Evolutionary conservation across 2,797 vertebrate species (phyloP), one percentile per base, ranked within the genome.

Genomic region (Crypturellus tataupa): DNA sequence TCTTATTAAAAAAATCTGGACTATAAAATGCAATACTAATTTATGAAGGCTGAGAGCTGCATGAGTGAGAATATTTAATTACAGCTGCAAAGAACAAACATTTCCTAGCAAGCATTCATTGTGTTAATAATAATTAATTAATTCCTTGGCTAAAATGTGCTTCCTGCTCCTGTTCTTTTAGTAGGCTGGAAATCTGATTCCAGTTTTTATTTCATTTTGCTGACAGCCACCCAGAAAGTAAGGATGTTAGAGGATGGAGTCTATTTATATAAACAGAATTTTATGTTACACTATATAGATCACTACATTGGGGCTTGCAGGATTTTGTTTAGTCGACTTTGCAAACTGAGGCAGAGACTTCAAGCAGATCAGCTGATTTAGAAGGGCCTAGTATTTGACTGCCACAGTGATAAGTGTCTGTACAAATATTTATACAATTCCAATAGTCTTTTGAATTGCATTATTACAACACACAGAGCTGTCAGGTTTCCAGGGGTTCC

Each of bases 361-460:
- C 90, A 89, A 92, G 91, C 83, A 6, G 42, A 70, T 92, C 81
- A 73, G 85, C 93, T 88, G 93, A 63, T 91, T 95, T 76, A 18
- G 90, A 77, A 90, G 93, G 87, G 95, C 90, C 17, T 25, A 75
- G 84, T 95, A 94, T 93, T 93, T 72, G 96, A 95, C 95, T 84
- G 90, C 93, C 80, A 25, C 96, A 80, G 94, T 51, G 93, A 97
- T 97, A 97, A 97, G 94, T 94, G 95, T 97, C 97, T 97, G 87
- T 97, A 91, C 97, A 97, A 97, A 97, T 97, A 97, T 98, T 98
- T 97, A 96, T 95, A 95, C 90, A 96, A 90, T 95, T 95, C 95
- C 25, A 67, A 95, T 97, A 91, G 95, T 94, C 94, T 92, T 96
- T 87, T 89, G 94, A 94, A 96, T 96, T 93, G 88, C 84, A 65